phyloP scores from a whole-genome alignment of 35 echinoderm and acorn worm species.

The Diadema setosum region DNA sequence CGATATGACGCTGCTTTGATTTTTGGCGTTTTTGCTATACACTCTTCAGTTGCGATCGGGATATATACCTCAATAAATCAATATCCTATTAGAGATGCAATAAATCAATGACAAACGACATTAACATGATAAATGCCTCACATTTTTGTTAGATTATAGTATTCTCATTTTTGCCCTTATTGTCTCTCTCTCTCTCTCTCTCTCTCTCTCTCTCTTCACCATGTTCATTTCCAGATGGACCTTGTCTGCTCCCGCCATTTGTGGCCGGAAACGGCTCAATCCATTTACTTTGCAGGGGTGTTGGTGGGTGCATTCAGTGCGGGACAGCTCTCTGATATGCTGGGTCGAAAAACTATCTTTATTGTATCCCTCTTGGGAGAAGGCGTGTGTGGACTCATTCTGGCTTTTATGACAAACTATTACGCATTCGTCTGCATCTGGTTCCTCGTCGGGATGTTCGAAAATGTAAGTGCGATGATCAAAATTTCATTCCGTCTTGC shows the following conservation, averaged over 20 bases:
- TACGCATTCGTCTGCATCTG: constrained; percentile 63
- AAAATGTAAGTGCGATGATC: constrained; percentile 79
- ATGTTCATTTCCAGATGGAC: constrained; percentile 37
- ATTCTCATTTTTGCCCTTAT: background rate
- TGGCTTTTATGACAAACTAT: constrained; percentile 56
- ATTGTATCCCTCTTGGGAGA: constrained; percentile 34
- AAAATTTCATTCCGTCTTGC: too few relatives aligned
- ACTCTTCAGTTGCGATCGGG: too few relatives aligned
- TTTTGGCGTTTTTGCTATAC: too few relatives aligned
- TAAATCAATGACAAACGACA: too few relatives aligned
- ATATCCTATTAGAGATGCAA: too few relatives aligned
- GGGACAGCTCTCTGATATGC: constrained; percentile 82
- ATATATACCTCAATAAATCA: too few relatives aligned
- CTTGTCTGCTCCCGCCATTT: constrained; percentile 54
- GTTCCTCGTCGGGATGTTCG: constrained; percentile 89
- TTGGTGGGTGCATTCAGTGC: constrained; percentile 62
- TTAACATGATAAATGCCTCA: too few relatives aligned
- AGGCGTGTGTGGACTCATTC: constrained; percentile 39
- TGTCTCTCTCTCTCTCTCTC: background rate
- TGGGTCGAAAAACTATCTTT: constrained; percentile 75
- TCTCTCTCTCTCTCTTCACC: background rate
- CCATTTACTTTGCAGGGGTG: constrained; percentile 73
- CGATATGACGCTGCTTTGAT: too few relatives aligned
- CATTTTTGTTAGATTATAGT: background rate
- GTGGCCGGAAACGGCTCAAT: constrained; percentile 52